Evolutionary conservation across 2,888 invertebrate genomes (phyloP).

Genomic region (Hemaris fuciformis): DNA sequence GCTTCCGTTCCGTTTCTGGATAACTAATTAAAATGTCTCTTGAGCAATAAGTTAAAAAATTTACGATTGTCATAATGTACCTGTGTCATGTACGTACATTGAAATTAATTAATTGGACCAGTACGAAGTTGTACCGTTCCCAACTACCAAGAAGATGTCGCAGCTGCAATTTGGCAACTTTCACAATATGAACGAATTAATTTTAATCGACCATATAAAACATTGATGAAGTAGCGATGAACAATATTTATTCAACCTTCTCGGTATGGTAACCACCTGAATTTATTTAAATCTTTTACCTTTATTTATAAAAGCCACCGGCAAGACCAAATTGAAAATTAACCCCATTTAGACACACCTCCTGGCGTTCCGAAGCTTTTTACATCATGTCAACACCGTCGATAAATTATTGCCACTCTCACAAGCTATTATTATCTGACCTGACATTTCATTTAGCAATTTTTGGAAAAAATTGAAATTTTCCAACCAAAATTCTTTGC

Average conservation of each 20-base stretch:
- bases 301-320: slow-evolving; percentile 74
- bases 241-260: slow-evolving; percentile 61
- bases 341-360: slow-evolving; percentile 74
- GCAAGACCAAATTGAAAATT: slow-evolving; percentile 77
- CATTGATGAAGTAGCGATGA: slow-evolving; percentile 56
- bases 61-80: slow-evolving; percentile 27
- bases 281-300: slow-evolving; percentile 58
- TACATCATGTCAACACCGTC: slow-evolving; percentile 73
- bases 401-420: slow-evolving; percentile 73
- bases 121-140: slow-evolving; percentile 7
- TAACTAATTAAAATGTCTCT: background rate
- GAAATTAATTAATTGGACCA: slow-evolving; percentile 34
- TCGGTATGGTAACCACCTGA: slow-evolving; percentile 51
- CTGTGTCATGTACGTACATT: slow-evolving; percentile 21
- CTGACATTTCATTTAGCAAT: slow-evolving; percentile 75
- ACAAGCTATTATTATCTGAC: slow-evolving; percentile 73
- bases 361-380: slow-evolving; percentile 64
- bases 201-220: slow-evolving; percentile 60
- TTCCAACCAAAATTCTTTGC: slow-evolving; percentile 59
- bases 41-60: background rate
- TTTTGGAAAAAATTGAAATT: slow-evolving; percentile 71
- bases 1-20: background rate
- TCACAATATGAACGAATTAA: slow-evolving; percentile 50
- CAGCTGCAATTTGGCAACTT: slow-evolving; percentile 45
- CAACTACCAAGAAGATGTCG: slow-evolving; percentile 34